Evolutionary conservation across 1,140 invertebrate genomes (phyloP).

Genomic region (Frieseomelitta varia): DNA sequence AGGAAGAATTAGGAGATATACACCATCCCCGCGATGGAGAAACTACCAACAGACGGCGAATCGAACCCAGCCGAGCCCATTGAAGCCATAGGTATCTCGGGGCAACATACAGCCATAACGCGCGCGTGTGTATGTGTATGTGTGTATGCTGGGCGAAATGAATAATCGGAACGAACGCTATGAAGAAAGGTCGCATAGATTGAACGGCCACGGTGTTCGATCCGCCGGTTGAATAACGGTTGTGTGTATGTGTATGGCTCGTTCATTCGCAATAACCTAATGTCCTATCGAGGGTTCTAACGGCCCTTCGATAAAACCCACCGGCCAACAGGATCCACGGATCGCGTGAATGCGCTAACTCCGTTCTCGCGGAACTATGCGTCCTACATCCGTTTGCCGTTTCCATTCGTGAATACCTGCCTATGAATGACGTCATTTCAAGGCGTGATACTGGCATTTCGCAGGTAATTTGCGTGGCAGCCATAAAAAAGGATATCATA

Average conservation of each 20-base stretch:
- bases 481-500: neutral
- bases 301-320: constrained; percentile 28
- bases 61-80: too few relatives aligned
- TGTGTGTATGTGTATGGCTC: neutral
- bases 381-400: constrained; percentile 33
- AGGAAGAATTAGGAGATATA: too few relatives aligned
- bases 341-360: constrained; percentile 27
- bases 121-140: too few relatives aligned
- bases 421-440: constrained; percentile 23
- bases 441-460: neutral
- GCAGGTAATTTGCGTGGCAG: neutral
- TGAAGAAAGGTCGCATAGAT: constrained; percentile 22
- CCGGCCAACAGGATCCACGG: neutral
- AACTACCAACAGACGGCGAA: too few relatives aligned
- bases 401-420: constrained; percentile 22
- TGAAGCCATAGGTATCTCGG: neutral
- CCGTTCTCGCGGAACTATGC: constrained; percentile 4
- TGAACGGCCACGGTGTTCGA: constrained; percentile 31
- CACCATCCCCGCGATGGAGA: too few relatives aligned
- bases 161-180: constrained; percentile 34
- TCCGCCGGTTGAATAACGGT: constrained; percentile 33
- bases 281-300: constrained; percentile 44
- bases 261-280: constrained; percentile 59
- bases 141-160: neutral
- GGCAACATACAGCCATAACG: constrained; percentile 6